A percentile compares a stretch with the other conserved stretches of the same genome.
Conservation (phyloP, 2,113 vertebrate species). For the Martes martes region DNA sequence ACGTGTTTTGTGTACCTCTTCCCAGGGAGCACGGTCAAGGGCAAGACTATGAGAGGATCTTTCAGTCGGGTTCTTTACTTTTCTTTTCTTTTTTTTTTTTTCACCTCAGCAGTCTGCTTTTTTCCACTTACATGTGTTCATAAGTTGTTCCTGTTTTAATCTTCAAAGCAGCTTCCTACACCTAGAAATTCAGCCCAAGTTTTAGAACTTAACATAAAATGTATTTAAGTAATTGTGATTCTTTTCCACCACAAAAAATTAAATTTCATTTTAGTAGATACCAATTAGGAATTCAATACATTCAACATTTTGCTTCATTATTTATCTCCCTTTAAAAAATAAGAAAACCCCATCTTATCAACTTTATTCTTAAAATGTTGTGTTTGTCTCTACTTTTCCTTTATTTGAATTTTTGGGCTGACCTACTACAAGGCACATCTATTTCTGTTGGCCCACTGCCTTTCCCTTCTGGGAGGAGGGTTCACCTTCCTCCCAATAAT, state of each 20-base stretch:
- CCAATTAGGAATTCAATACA: constrained; percentile 1
- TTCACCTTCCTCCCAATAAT: neutral
- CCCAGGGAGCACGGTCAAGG: neutral
- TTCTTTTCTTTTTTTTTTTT: neutral
- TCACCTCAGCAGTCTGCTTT: neutral
- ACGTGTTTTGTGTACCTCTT: neutral
- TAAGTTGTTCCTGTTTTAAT: neutral
- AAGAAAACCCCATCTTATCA: neutral
- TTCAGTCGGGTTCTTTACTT: neutral
- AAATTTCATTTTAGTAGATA: neutral
- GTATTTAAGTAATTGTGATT: neutral
- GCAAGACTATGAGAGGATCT: neutral
- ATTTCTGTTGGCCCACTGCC: neutral
- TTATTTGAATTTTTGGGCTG: neutral
- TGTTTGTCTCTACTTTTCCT: neutral
- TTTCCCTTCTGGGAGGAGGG: neutral
- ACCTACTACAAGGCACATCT: neutral
- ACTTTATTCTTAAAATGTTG: neutral
- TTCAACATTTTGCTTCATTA: neutral
- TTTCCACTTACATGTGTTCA: neutral
- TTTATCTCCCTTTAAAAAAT: neutral
- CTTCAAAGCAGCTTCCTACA: neutral
- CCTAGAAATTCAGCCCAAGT: neutral
- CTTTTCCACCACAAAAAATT: neutral
- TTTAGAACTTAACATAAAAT: neutral